phyloP scores from a whole-genome alignment of 2,113 vertebrate species.

The Oryctolagus cuniculus region mOryCun1.1 NC_091432.1:91608501-91609000 shows the following conservation, averaged over 20 bases:
- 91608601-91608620: not conserved
- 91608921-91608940: not conserved
- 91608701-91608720: constrained; percentile 11
- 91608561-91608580: constrained; percentile 60
- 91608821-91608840: not conserved
- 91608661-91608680: constrained; percentile 14
- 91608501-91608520: constrained; percentile 71
- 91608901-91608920: constrained; percentile 5
- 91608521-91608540: not conserved
- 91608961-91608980: not conserved
- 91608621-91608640: constrained; percentile 34
- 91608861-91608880: not conserved
- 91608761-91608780: not conserved
- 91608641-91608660: constrained; percentile 55
- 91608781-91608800: not conserved
- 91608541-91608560: constrained; percentile 44
- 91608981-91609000: not conserved
- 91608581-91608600: constrained; percentile 1
- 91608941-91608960: not conserved
- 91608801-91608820: not conserved
- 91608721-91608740: constrained; percentile 49
- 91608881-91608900: not conserved
- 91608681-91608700: constrained; percentile 51
- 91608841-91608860: not conserved
- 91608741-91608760: not conserved